Evolutionary conservation across 1,140 invertebrate genomes (phyloP), one percentile per base, ranked within the genome.

Genomic region (Eulimnadia texana): DNA sequence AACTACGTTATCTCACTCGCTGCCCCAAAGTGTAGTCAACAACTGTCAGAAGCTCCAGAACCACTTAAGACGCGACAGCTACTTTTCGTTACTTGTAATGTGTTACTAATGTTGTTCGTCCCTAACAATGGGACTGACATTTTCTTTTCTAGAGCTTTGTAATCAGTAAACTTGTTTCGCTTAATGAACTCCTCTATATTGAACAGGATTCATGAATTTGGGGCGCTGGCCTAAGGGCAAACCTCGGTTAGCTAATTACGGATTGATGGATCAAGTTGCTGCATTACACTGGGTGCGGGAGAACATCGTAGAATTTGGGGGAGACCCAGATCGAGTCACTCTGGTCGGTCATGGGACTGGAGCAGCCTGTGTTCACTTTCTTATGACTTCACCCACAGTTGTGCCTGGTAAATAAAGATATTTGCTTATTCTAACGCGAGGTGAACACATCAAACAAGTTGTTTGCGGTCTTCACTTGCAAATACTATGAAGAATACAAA

Each of bases 231-330:
- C 83, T 1, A 80, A 85, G 69, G 73, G 82, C 57, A 84, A 86
- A 70, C 86, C 88, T 3, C 78, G 88, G 57, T 84, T 88, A 65
- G 89, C 88, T 20, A 97, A 98, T 78, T 94, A 93, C 71, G 93
- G 92, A 1, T 78, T 96, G 19, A 89, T 96, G 85, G 93, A 97
- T 73, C 90, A 94, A 73, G 90, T 94, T 66, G 91, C 91, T 0
- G 62, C 62, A 27, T 20, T 63, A 16, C 62, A 52, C 6, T 63
- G 62, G 62, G 63, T 69, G 68, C 56, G 72, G 68, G 83, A 92
- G 70, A 88, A 94, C 76, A 84, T 89, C 64, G 79, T 76, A 28
- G 80, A 84, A 67, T 83, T 98, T 68, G 88, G 90, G 16, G 95
- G 95, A 0, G 91, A 97, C 74, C 82, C 89, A 0, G 79, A 81